Base-by-base conservation (phyloP, 2,113 vertebrate species). In the Uropsilus gracilis region DNA sequence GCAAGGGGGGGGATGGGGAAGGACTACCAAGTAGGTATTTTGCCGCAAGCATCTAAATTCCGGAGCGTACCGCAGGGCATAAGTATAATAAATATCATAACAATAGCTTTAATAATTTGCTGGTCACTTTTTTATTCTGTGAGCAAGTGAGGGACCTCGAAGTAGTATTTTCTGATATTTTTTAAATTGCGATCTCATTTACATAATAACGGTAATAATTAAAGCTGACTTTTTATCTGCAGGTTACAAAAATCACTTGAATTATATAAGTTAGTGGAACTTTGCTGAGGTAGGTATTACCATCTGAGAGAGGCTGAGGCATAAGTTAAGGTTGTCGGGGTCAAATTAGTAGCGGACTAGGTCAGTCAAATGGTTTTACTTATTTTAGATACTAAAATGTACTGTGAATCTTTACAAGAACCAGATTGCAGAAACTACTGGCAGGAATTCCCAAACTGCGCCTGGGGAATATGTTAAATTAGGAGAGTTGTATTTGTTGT, bases 281-380 rank as follows among this genome's bases (percentile, higher is more conserved):
- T 96, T 96, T 93, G 71, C 86, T 89, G 95, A 97, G 97, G 97
- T 97, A 96, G 97, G 97, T 97, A 96, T 94, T 95, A 24, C 8
- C 73, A 14, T 81, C 1, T 94, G 83, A 55, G 22, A 91, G 66
- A 86, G 95, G 66, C 28, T 44, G 44, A 93, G 85, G 22, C 71
- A 18, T 39, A 8, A 76, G 17, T 44, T 34, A 93, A 64, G 72
- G 11, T 90, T 91, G 59, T 63, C 55, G 87, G 63, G n/a, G 10
- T 68, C 42, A 1, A 50, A 39, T 94, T 42, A 68, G n/a, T 46
- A 81, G 64, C 32, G 32, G 32, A 90, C 18, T 59, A 42, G 59
- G 18, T 55, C 69, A 71, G 46, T 80, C 6, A 37, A 63, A 37
- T 63, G 92, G 32, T 68, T 91, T 93, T 72, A 80, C 17, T 7